phyloP scores from a whole-genome alignment of 2,888 invertebrate species.

The Dryocosmus kuriphilus region DNA sequence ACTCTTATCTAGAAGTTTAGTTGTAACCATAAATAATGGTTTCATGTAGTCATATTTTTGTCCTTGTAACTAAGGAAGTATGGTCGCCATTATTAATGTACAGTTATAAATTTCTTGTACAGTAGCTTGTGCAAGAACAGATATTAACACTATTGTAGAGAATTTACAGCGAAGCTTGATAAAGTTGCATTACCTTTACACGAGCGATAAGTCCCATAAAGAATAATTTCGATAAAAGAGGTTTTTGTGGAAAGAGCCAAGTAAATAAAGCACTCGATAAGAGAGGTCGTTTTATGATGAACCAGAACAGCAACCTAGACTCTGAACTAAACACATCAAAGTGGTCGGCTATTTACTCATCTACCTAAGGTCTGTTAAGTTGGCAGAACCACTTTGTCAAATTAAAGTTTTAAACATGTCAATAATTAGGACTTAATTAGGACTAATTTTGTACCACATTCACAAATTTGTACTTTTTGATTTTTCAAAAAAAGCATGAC shows the following conservation, averaged over 20 bases:
- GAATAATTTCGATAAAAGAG: not conserved
- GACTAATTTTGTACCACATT: too few species aligned
- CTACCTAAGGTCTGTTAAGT: too few species aligned
- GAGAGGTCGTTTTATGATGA: not conserved
- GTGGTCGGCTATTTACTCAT: conserved; percentile 22
- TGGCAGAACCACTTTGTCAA: too few species aligned
- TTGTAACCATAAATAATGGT: conserved; percentile 23
- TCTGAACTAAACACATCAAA: conserved; percentile 24
- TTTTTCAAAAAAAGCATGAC: too few species aligned
- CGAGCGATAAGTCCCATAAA: not conserved
- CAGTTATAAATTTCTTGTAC: not conserved
- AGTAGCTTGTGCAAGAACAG: conserved; percentile 25
- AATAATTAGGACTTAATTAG: too few species aligned
- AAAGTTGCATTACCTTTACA: not conserved
- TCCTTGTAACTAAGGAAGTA: conserved; percentile 1
- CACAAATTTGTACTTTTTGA: too few species aligned
- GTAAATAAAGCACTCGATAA: not conserved
- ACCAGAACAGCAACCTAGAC: not conserved
- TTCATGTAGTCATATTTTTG: conserved; percentile 1
- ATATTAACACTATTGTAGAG: not conserved
- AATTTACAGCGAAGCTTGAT: not conserved
- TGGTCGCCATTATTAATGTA: not conserved
- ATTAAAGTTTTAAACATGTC: too few species aligned
- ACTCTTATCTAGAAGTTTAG: conserved; percentile 7
- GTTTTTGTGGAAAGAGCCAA: not conserved